Evolutionary conservation across 2,888 invertebrate species (phyloP), one percentile per base, ranked within the genome.

Genomic region (Cylloceria caligata): DNA sequence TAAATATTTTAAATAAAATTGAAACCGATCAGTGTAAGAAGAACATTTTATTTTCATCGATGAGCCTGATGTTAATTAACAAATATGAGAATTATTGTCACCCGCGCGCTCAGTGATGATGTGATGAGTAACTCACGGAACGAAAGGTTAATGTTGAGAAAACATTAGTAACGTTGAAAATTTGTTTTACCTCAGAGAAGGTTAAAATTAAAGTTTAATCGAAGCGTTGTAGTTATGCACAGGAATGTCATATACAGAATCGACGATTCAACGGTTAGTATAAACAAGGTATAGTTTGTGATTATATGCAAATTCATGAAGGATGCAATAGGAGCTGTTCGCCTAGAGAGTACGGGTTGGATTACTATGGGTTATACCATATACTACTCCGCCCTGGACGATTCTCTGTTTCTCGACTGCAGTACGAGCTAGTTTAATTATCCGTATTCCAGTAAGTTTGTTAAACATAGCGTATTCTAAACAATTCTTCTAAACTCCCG

Each of bases 251-350:
- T 45, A 4, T 7, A 47, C 67, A 60, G 36, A 39, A 68, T 16
- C 30, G 47, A 49, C 24, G 3, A 34, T 9, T 42, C 24, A 57
- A 52, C 2, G 24, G 21, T 36, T 36, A 36, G 39, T 2, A 36
- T 69, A 52, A 24, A 64, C 21, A 64, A 39, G 19, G 45, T 16
- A 1, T 19, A 65, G n/a, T n/a, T n/a, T n/a, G n/a, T 55, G 65
- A 47, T 65, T 30, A 24, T 57, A 65, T 72, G 64, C 55, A 72
- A 78, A 72, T 78, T 72, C 64, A 49, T 16, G 11, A 65, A 71
- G 42, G 71, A 65, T 72, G 24, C 57, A 72, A n/a, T n/a, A n/a
- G n/a, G n/a, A n/a, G 64, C 24, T 55, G 27, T 55, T 71, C 21
- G 13, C 55, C 11, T 3, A 1, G 47, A 19, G 19, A 45, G n/a